A percentile compares a stretch with the other conserved stretches of the same genome.
Evolutionary conservation across 2,113 vertebrate genomes (phyloP).

Genomic region (rat (Rattus norvegicus)): GRCr8 NC_086023.1:61802501-61803000

Average conservation of each 20-base stretch:
- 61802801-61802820: background rate
- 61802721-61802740: background rate
- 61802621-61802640: background rate
- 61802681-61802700: constrained; percentile 3
- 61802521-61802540: background rate
- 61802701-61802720: background rate
- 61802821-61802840: background rate
- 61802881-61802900: background rate
- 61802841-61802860: background rate
- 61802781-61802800: background rate
- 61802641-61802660: background rate
- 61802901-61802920: background rate
- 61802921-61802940: background rate
- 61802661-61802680: constrained; percentile 7
- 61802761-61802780: background rate
- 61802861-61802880: constrained; percentile 12
- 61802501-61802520: constrained; percentile 12
- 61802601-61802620: background rate
- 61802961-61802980: background rate
- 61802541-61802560: background rate
- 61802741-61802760: background rate
- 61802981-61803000: background rate
- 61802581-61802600: constrained; percentile 19
- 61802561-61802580: background rate
- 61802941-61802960: background rate